Conservation (phyloP, 2,113 vertebrate species). For the Nannospalax galili region DNA sequence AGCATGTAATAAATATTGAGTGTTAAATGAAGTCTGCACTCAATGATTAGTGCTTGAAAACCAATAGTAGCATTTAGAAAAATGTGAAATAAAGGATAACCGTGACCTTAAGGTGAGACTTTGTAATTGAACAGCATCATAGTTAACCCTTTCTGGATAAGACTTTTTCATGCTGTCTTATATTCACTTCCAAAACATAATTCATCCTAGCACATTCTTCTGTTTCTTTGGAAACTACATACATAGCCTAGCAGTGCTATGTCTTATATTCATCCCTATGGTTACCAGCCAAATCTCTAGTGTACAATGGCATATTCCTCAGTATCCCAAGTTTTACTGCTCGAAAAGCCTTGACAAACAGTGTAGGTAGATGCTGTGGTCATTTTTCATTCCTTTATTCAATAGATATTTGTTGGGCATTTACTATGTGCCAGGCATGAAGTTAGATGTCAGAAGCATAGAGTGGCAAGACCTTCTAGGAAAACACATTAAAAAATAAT, state of each 20-base stretch:
- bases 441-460: neutral
- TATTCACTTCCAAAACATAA: neutral
- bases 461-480: neutral
- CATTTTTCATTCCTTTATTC: slow-evolving; percentile 27
- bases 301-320: neutral
- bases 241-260: neutral
- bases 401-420: neutral
- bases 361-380: neutral
- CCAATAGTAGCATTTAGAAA: neutral
- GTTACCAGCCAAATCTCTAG: neutral
- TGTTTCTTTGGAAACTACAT: slow-evolving; percentile 34
- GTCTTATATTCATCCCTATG: slow-evolving; percentile 2
- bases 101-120: neutral
- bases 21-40: neutral
- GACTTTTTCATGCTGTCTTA: neutral
- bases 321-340: neutral
- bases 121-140: neutral
- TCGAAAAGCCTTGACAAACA: neutral
- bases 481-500: neutral
- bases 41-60: slow-evolving; percentile 1
- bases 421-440: neutral
- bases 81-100: slow-evolving; percentile 9
- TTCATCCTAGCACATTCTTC: neutral
- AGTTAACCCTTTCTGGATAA: neutral
- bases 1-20: neutral